Evolutionary conservation across 2,113 vertebrate genomes (phyloP), one percentile per base, ranked within the genome.

Genomic region (Rhea americana): DNA sequence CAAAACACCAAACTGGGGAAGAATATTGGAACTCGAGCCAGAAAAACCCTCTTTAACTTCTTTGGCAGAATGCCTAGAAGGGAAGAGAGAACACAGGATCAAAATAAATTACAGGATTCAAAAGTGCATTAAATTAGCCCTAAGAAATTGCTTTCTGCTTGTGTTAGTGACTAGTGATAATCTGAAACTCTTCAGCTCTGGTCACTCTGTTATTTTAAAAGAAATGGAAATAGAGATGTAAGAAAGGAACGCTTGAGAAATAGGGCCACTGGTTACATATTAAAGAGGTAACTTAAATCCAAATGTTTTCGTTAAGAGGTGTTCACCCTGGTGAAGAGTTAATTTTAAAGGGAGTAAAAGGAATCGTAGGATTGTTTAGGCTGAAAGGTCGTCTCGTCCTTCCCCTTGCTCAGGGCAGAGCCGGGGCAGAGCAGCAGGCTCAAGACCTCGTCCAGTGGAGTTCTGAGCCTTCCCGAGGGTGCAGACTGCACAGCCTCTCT

Each of bases 91-190:
- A 85, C 73, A 88, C 59, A 75, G 85, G 94, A 96, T 94, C 86
- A 95, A 94, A 95, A 94, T 91, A 94, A 97, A 94, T 96, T 93
- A 91, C 67, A 88, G 70, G 82, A 94, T 96, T 97, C 91, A 96
- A 79, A 95, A 95, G 65, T 9, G 7, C 73, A 91, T 96, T 97
- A 92, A 93, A 92, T 94, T 93, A 92, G 48, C 71, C 62, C 67
- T 74, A 93, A 95, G 93, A 95, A 97, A 95, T 89, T 75, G 61
- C 91, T 92, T 96, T 94, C 90, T 92, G 66, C 76, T 93, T 55
- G n/a, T 93, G 62, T 79, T 94, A 93, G 82, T 88, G 74, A 77
- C 83, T 51, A 65, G 88, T 89, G 83, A 79, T 91, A 91, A 94
- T 94, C 39, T 90, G 92, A 93, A 89, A 82, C 58, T 78, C 61